Evolutionary conservation across 2,888 invertebrate species (phyloP), one percentile per base, ranked within the genome.

Genomic region (Tethea ocularis): DNA sequence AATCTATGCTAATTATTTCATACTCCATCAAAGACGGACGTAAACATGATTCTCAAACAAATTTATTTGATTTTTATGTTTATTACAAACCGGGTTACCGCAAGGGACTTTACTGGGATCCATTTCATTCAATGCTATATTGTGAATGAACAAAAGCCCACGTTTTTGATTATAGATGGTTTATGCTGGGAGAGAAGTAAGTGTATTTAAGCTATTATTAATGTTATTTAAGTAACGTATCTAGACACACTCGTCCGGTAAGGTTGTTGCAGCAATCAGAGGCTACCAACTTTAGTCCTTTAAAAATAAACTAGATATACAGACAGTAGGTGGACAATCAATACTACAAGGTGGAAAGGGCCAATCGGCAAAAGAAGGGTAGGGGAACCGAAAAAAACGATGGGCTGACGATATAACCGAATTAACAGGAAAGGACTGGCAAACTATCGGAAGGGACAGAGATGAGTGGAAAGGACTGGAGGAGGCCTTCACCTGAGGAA

Each of bases 181-280:
- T 59, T 85, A 22, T 88, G 88, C 62, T 89, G 89, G 89, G 57
- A 61, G 2, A 76, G 73, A 58, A 68, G 88, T 88, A 68, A 80
- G 86, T 78, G 54, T 29, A 4, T 38, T 10, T 54, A 24, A 15
- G 4, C 8, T 29, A 7, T 29, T 7, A 7, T 61, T 13, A 33
- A 33, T 33, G 8, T 8, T 6, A 33, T n/a, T n/a, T 8, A 13
- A 11, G 33, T 11, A 11, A 10, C 36, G 36, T 36, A 8, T 10
- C 8, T 33, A 8, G 4, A 13, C 11, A 36, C 3, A 36, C 11
- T 36, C 26, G 7, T 26, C 5, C 26, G n/a, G n/a, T n/a, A n/a
- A n/a, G n/a, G n/a, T n/a, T n/a, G n/a, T n/a, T n/a, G n/a, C n/a
- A n/a, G n/a, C n/a, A n/a, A n/a, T n/a, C n/a, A n/a, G n/a, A n/a